Evolutionary conservation across 92 coral and sea anemone species (phyloP).

Genomic region (Virgularia gustaviana): DNA sequence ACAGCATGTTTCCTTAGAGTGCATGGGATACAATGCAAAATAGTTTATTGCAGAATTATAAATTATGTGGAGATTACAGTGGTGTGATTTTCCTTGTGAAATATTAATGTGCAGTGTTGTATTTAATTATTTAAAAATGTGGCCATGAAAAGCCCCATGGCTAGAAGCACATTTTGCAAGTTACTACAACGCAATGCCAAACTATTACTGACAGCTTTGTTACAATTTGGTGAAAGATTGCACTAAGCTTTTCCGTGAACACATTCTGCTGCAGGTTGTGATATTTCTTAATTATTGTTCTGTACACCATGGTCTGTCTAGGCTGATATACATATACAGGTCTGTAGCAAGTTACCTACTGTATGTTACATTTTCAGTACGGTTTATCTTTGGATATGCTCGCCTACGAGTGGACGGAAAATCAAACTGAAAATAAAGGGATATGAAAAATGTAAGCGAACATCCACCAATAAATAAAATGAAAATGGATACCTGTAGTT

Average conservation of each 20-base stretch:
- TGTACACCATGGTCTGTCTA: neutral
- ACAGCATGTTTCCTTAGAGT: no score
- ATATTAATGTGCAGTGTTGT: no score
- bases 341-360: neutral
- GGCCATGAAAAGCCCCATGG: neutral
- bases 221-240: neutral
- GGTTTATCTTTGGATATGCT: constrained; percentile 92
- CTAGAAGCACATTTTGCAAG: neutral
- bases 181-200: neutral
- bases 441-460: constrained; percentile 83
- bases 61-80: no score
- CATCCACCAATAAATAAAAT: neutral
- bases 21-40: no score
- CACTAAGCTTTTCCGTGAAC: neutral
- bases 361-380: constrained; percentile 55
- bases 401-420: constrained; percentile 82
- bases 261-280: neutral
- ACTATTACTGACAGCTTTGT: neutral
- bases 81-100: no score
- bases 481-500: no score
- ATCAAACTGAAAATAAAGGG: constrained; percentile 90
- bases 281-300: neutral
- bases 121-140: neutral
- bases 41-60: no score
- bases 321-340: neutral